These are phyloP conservation scores for Drosophila seguyi DNA, from an alignment of 1,140 invertebrate species.

Conservation along the genomic window DNA sequence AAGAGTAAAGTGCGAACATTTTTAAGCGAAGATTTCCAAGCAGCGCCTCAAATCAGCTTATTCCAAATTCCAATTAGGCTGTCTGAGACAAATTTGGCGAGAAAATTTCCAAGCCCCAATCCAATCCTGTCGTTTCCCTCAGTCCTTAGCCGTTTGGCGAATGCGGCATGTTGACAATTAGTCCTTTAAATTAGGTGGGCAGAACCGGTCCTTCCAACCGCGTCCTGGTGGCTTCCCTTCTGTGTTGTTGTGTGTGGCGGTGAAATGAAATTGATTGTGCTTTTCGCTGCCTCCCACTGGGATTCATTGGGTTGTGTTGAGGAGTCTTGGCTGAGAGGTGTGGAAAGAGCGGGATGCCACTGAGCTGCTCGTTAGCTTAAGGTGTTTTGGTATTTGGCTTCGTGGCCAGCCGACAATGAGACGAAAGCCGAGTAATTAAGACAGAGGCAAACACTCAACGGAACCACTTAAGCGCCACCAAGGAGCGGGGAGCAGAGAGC, in stretches of 20 bases:
- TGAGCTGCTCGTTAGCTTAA: conserved; percentile 52
- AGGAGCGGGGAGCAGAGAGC: conserved; percentile 14
- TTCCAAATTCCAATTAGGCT: conserved; percentile 19
- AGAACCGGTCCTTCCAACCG: conserved; percentile 7
- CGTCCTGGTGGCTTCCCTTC: conserved; percentile 21
- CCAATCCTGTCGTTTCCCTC: not conserved
- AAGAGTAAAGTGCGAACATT: not conserved
- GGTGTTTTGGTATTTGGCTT: conserved; percentile 57
- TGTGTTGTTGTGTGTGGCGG: conserved; percentile 2
- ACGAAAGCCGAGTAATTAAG: conserved; percentile 60
- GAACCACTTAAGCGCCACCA: conserved; percentile 23
- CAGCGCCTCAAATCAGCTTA: conserved; percentile 5
- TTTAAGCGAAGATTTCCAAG: not conserved
- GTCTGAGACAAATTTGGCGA: conserved; percentile 14
- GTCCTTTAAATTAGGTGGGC: conserved; percentile 70
- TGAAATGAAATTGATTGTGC: conserved; percentile 65
- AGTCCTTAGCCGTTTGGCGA: not conserved
- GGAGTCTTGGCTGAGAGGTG: not conserved
- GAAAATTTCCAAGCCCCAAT: conserved; percentile 2
- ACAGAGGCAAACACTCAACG: conserved; percentile 42
- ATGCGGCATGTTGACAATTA: conserved; percentile 71
- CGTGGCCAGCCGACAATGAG: conserved; percentile 32
- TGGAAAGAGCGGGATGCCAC: not conserved
- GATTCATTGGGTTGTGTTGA: not conserved
- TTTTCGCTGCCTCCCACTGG: conserved; percentile 39